These are phyloP conservation scores for Gallirallus australis DNA, from an alignment of 2,797 vertebrate species.

Conservation along the genomic window DNA sequence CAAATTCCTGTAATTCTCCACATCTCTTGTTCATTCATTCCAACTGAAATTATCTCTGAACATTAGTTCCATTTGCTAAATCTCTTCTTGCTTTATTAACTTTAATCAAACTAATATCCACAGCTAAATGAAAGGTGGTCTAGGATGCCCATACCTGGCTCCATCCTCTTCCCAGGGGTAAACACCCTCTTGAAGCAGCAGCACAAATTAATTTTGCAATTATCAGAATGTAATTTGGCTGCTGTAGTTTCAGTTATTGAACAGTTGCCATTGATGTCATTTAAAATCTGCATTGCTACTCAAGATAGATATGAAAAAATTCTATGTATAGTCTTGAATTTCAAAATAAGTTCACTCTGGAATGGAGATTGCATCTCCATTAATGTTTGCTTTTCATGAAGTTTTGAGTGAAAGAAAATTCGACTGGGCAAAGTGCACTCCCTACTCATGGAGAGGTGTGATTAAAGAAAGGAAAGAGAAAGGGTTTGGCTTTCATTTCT, in stretches of 20 bases:
- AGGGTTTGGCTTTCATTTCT: conserved; percentile 12
- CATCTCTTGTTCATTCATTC: conserved; percentile 48
- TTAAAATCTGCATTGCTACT: neutral
- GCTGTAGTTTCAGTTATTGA: neutral
- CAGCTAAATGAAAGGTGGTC: conserved; percentile 48
- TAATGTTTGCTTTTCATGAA: conserved; percentile 31
- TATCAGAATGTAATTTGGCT: neutral
- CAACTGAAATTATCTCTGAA: conserved; percentile 54
- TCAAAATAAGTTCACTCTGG: neutral
- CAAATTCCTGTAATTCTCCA: conserved; percentile 60
- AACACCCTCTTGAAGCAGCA: conserved; percentile 16
- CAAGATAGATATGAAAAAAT: neutral
- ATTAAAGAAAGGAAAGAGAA: conserved; percentile 6
- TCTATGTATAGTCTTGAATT: neutral
- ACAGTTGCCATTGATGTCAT: conserved; percentile 9
- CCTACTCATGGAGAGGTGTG: neutral
- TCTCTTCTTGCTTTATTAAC: conserved; percentile 54
- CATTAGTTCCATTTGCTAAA: conserved; percentile 64
- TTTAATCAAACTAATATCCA: conserved; percentile 63
- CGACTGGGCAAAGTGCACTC: conserved; percentile 8
- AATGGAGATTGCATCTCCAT: neutral
- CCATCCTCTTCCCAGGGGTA: conserved; percentile 20
- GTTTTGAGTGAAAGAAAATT: neutral
- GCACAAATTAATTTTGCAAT: conserved; percentile 40
- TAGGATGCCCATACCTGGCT: conserved; percentile 42